Percentiles rank a stretch among this genome's conserved stretches.
These are phyloP conservation scores for Pseudeuparius sepicola DNA, from an alignment of 2,888 invertebrate genomes.

Conservation along the genomic window DNA sequence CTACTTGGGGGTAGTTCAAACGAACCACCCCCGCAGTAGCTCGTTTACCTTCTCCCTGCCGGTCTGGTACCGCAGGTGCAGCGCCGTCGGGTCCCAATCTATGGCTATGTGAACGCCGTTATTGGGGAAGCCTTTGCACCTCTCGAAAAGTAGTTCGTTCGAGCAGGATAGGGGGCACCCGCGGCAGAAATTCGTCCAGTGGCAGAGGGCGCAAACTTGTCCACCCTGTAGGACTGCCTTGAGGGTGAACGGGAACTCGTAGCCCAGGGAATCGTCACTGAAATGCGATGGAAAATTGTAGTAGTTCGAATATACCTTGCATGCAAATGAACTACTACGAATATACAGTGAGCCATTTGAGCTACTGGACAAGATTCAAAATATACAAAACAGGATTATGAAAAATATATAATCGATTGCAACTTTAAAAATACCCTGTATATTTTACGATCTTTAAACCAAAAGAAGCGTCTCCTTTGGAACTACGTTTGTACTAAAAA, in stretches of 20 bases:
- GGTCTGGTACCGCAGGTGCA: conserved; percentile 65
- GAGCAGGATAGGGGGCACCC: conserved; percentile 72
- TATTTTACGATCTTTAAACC: too few species aligned
- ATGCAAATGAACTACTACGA: conserved; percentile 2
- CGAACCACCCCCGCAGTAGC: too few species aligned
- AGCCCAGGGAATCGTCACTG: conserved; percentile 86
- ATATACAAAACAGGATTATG: too few species aligned
- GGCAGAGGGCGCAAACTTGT: conserved; percentile 64
- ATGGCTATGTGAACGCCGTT: conserved; percentile 56
- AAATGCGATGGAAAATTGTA: conserved; percentile 25
- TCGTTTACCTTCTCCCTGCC: conserved; percentile 35
- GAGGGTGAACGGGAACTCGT: conserved; percentile 85
- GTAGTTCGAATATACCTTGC: background rate
- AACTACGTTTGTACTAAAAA: too few species aligned
- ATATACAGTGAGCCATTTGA: too few species aligned
- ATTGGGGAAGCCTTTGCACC: conserved; percentile 25
- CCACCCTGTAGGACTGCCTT: conserved; percentile 68
- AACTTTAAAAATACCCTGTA: too few species aligned
- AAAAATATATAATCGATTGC: too few species aligned
- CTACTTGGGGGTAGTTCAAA: too few species aligned
- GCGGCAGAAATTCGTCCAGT: conserved; percentile 74
- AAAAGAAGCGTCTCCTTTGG: too few species aligned
- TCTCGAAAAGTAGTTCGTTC: conserved; percentile 44
- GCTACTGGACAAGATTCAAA: too few species aligned
- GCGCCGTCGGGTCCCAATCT: conserved; percentile 91